Conservation (phyloP, 2,888 invertebrate genomes). For the Agapetus fuscipes region DNA sequence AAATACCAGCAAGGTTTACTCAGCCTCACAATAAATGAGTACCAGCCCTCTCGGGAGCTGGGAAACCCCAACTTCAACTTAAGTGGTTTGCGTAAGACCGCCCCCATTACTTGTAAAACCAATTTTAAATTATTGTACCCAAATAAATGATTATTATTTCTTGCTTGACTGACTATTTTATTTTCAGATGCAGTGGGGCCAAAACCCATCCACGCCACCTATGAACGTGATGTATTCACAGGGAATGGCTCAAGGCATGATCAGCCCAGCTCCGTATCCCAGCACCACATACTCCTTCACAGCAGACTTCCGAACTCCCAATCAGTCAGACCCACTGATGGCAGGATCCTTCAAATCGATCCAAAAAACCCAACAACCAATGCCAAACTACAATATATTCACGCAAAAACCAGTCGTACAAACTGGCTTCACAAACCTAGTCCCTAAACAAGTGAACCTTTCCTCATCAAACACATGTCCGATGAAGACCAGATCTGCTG, state of each 20-base stretch:
- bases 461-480: conserved; percentile 26
- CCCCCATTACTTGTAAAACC: too few relatives aligned
- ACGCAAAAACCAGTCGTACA: conserved; percentile 33
- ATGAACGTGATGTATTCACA: conserved; percentile 57
- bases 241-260: conserved; percentile 39
- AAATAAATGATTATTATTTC: too few relatives aligned
- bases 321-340: conserved; percentile 46
- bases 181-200: conserved; percentile 64
- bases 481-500: conserved; percentile 37
- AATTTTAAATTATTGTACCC: too few relatives aligned
- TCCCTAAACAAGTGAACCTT: conserved; percentile 15
- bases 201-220: conserved; percentile 50
- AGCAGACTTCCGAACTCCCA: conserved; percentile 65
- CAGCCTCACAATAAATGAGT: too few relatives aligned
- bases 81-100: too few relatives aligned
- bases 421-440: conserved; percentile 26
- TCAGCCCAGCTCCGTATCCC: conserved; percentile 57
- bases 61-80: too few relatives aligned
- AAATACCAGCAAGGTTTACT: too few relatives aligned
- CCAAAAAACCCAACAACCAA: conserved; percentile 31
- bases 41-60: too few relatives aligned
- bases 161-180: too few relatives aligned
- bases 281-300: conserved; percentile 76
- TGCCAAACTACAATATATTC: conserved; percentile 24
- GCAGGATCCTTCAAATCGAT: conserved; percentile 37